Base-by-base conservation (phyloP, 2,888 invertebrate species). In the Selenia dentaria region DNA sequence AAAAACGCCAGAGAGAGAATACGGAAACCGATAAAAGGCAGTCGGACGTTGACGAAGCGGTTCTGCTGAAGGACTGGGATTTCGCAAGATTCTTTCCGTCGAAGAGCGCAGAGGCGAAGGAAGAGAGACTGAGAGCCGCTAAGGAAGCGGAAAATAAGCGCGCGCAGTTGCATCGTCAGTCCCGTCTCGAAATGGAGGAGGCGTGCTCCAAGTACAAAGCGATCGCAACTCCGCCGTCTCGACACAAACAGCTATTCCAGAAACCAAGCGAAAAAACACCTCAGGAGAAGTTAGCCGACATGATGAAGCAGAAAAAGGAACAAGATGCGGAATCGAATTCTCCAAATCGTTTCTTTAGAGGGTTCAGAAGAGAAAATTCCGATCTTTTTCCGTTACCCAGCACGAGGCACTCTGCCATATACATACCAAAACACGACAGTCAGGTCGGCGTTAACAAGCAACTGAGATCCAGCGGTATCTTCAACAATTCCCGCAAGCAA, bases 41-140 rank as follows among this genome's bases (percentile, higher is more conserved):
- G 66, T 92, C 93, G 40, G 94, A 94, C 70, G 91, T 94, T 67
- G 96, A 96, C 74, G 96, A 96, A 79, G 95, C 95, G 54, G 94
- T 94, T 40, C 92, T 96, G 56, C 92, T 96, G 64, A 95, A 95
- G 83, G 96, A 96, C 73, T 96, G 96, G 96, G 95, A 96, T 87
- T 95, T 96, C 83, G 95, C 95, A 60, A 93, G 95, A 75, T 96
- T 96, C 91, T 96, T 96, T 83, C 95, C 94, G 8, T 83, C 88
- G 49, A 91, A 84, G 69, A 82, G 66, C 57, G 62, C 64, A 9
- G 82, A 80, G 8, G 57, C 42, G n/a, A 79, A 76, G 64, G 82
- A 79, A 37, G 83, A 77, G 49, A 87, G 79, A 49, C 70, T 58
- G 54, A 81, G 79, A 39, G 50, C 78, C 52, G 48, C 91, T 52